Conservation (phyloP, 2,113 vertebrate species). For the Rutilus rutilus region DNA sequence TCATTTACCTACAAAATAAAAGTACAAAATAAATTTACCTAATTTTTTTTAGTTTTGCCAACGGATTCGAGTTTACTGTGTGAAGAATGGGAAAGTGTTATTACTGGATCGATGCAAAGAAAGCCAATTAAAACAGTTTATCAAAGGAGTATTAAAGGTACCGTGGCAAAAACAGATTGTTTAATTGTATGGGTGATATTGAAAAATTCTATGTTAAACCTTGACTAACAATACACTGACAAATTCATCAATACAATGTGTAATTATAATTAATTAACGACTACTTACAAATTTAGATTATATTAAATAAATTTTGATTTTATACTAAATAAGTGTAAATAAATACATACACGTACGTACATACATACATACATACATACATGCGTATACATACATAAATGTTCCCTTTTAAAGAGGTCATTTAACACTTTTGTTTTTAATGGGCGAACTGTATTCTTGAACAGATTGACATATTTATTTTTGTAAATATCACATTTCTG, state of each 20-base stretch:
- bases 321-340: not conserved
- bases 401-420: not conserved
- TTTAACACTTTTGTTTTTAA: not conserved
- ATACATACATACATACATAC: not conserved
- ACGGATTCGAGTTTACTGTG: too few species aligned
- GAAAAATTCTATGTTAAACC: not conserved
- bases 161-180: not conserved
- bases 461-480: not conserved
- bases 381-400: not conserved
- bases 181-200: not conserved
- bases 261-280: not conserved
- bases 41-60: too few species aligned
- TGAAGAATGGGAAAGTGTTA: not conserved
- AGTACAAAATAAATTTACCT: too few species aligned
- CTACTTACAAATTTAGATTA: not conserved
- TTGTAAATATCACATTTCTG: not conserved
- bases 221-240: not conserved
- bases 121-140: not conserved
- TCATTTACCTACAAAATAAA: too few species aligned
- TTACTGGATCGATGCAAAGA: not conserved
- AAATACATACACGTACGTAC: not conserved
- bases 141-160: not conserved
- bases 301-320: too few species aligned
- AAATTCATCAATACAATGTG: not conserved
- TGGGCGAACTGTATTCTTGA: not conserved